Conservation (phyloP, 2,797 vertebrate genomes). For the Galagoides demidoff region DNA sequence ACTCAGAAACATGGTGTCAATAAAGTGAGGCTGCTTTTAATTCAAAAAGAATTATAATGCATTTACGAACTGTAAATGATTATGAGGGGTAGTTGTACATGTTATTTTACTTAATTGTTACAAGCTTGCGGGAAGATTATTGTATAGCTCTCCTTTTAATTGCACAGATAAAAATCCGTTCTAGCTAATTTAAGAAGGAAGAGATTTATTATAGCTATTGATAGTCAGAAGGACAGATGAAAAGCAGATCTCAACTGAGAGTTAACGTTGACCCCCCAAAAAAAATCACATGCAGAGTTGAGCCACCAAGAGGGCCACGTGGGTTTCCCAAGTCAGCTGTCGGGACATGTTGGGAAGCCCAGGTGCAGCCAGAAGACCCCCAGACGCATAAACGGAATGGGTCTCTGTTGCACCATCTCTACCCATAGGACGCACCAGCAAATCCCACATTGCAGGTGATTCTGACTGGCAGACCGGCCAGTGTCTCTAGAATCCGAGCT, state of each 20-base stretch:
- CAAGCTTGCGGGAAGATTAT: fast-evolving
- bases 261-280: background rate
- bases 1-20: background rate
- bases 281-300: fast-evolving
- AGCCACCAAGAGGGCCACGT: fast-evolving
- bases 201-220: background rate
- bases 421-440: fast-evolving
- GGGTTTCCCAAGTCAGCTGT: too few species aligned
- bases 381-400: fast-evolving
- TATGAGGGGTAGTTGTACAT: fast-evolving
- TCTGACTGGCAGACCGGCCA: background rate
- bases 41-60: background rate
- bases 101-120: background rate
- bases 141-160: background rate
- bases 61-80: fast-evolving
- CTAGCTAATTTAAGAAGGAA: background rate
- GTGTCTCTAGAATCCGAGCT: background rate
- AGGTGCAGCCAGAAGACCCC: fast-evolving
- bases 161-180: background rate
- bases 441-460: background rate
- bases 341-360: background rate
- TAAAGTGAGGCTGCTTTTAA: background rate
- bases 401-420: fast-evolving
- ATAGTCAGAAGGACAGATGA: background rate
- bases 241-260: background rate